Evolutionary conservation across 2,113 vertebrate species (phyloP).

Genomic region (Dolichotis patagonum): DNA sequence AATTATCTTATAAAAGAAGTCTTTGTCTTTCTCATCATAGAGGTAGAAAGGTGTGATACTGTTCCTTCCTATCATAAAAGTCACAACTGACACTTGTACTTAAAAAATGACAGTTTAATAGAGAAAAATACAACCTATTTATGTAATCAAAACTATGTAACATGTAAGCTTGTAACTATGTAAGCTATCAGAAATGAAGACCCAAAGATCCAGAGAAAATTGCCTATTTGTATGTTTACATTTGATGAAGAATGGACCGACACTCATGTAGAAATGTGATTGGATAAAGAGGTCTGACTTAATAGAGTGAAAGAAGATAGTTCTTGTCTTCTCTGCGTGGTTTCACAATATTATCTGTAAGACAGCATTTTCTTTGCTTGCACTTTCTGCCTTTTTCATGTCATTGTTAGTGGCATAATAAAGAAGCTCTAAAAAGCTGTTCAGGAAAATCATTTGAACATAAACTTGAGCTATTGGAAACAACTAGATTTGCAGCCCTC

Average conservation of each 20-base stretch:
- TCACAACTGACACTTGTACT: background rate
- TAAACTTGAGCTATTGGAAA: slow-evolving; percentile 48
- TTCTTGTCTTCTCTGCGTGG: background rate
- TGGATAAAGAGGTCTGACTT: background rate
- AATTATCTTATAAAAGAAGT: background rate
- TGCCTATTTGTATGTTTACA: background rate
- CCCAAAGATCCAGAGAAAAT: background rate
- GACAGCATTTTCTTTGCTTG: slow-evolving; percentile 49
- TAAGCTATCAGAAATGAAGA: background rate
- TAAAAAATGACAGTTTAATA: background rate
- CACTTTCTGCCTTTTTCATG: slow-evolving; percentile 50
- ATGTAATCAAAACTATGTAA: background rate
- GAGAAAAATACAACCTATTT: background rate
- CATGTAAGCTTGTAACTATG: too few relatives aligned
- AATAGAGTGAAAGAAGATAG: background rate
- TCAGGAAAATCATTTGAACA: slow-evolving; percentile 48
- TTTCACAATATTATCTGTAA: slow-evolving; percentile 53
- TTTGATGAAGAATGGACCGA: background rate
- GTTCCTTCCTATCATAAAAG: background rate
- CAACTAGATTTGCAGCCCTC: background rate
- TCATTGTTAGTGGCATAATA: slow-evolving; percentile 43
- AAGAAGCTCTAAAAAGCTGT: slow-evolving; percentile 24
- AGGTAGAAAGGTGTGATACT: background rate
- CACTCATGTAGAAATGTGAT: background rate
- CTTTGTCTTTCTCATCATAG: background rate